Evolutionary conservation across 2,113 vertebrate species (phyloP).

Genomic region (Pagrus major): DNA sequence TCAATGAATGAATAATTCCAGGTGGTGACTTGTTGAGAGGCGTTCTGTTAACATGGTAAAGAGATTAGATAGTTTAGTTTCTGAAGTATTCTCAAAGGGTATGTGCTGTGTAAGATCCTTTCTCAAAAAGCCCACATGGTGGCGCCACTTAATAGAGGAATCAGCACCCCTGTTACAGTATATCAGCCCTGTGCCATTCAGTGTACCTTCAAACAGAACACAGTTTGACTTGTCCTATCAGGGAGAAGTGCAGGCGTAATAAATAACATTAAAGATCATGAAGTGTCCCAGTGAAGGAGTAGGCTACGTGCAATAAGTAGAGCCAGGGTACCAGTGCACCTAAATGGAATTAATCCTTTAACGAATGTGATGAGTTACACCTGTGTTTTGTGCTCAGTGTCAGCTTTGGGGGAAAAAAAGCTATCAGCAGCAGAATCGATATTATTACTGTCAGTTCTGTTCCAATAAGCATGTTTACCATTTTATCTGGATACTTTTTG

Average conservation of each 20-base stretch:
- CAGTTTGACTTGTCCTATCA: neutral
- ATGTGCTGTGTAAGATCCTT: rapidly evolving
- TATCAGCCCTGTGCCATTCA: no score
- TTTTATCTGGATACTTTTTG: neutral
- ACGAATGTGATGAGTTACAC: neutral
- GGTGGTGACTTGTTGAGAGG: neutral
- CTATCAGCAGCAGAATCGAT: neutral
- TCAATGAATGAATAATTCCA: neutral
- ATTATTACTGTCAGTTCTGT: neutral
- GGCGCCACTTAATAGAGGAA: constrained; percentile 37
- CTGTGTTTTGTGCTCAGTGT: neutral
- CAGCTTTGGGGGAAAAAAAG: neutral
- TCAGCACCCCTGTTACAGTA: neutral
- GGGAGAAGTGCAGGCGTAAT: neutral
- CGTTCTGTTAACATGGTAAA: neutral
- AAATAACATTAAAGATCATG: neutral
- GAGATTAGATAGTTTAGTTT: no score
- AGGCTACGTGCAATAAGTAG: neutral
- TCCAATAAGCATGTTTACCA: neutral
- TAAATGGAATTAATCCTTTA: neutral
- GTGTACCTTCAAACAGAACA: neutral
- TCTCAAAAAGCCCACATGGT: constrained; percentile 27
- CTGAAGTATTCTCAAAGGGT: neutral
- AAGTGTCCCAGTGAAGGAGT: neutral
- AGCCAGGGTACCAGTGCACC: neutral